phyloP scores from a whole-genome alignment of 1,140 invertebrate genomes.

The Drosophila biarmipes region DNA sequence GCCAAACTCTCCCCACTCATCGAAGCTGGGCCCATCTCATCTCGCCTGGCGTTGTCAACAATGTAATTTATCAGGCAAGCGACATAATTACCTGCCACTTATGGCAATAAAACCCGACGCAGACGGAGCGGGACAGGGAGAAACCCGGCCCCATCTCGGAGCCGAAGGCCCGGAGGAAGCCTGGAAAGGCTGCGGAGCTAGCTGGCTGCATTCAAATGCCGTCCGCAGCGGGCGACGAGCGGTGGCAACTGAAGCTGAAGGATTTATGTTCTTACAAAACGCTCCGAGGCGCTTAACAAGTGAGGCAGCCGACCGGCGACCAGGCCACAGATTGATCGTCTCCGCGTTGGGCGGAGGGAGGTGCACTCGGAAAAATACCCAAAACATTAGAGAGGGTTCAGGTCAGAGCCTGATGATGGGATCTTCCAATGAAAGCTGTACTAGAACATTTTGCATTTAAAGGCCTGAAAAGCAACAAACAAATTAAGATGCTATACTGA shows the following conservation, averaged over 20 bases:
- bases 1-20: slow-evolving; percentile 33
- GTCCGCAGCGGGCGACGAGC: slow-evolving; percentile 34
- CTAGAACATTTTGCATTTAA: no score
- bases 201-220: slow-evolving; percentile 68
- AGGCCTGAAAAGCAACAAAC: no score
- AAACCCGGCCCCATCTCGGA: slow-evolving; percentile 11
- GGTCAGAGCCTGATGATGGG: no score
- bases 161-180: slow-evolving; percentile 5
- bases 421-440: no score
- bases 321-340: slow-evolving; percentile 73
- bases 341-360: slow-evolving; percentile 22
- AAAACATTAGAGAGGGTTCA: background rate
- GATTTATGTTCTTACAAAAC: slow-evolving; percentile 83
- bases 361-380: slow-evolving; percentile 11
- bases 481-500: no score
- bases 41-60: slow-evolving; percentile 69
- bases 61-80: slow-evolving; percentile 84
- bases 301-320: slow-evolving; percentile 53
- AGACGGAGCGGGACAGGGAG: slow-evolving; percentile 29
- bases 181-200: slow-evolving; percentile 8
- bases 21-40: slow-evolving; percentile 20
- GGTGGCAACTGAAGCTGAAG: slow-evolving; percentile 67
- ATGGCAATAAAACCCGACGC: slow-evolving; percentile 72
- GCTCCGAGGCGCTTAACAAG: slow-evolving; percentile 79
- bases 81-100: slow-evolving; percentile 84